Evolutionary conservation across 2,888 invertebrate genomes (phyloP), one percentile per base, ranked within the genome.

Genomic region (Eupithecia subfuscata): DNA sequence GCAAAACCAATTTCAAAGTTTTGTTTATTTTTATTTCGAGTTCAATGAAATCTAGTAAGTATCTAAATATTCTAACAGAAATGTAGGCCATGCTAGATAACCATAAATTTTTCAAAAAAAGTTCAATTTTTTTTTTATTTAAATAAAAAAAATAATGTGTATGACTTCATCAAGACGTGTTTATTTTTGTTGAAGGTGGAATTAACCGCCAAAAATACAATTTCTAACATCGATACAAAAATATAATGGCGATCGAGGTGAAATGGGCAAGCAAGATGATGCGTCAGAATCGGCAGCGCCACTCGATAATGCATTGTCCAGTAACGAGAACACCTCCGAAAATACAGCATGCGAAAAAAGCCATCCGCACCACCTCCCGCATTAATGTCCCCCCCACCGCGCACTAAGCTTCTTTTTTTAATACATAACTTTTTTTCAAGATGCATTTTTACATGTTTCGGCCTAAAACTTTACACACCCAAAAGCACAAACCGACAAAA

Each of bases 351-450:
- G 92, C 92, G 94, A 94, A 94, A 94, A 95, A 94, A 92, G 90
- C 90, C 90, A 89, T 91, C 90, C 92, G 85, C 90, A 83, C 93
- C 91, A 89, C 94, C 94, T 88, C 93, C 93, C 92, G 87, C 91
- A 90, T 92, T 93, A 93, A 92, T 92, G 92, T 90, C 92, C 92
- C 93, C 92, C 48, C 94, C 90, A 89, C 92, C 91, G 91, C 93
- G 93, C 92, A 94, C 94, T 93, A 93, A 93, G 91, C 91, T 93
- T 94, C 94, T 94, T 95, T 95, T 95, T 95, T 95, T 92, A 94
- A 95, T 94, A 94, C 95, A 95, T 95, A 95, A 95, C 95, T 95
- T 95, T 95, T 95, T 95, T 95, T 94, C 94, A 95, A 95, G 94
- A 94, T 95, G 94, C 95, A 95, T 94, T 95, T 95, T 94, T 95